Percentiles rank a stretch among this genome's conserved stretches.
Evolutionary conservation across 2,888 invertebrate species (phyloP).

Genomic region (Sepioteuthis lessoniana): DNA sequence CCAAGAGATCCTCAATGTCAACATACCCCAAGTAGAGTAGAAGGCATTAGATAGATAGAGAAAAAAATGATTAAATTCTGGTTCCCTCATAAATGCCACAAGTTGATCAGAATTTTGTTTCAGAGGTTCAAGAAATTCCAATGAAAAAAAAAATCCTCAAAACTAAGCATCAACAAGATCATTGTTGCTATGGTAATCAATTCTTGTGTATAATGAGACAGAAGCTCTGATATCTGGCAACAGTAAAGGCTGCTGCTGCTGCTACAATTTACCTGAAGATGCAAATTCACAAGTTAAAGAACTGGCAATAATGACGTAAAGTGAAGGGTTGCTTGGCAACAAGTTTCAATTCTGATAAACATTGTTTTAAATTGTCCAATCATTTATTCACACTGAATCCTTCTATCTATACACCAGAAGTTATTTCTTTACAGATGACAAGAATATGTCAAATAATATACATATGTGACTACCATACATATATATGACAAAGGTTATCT

Average conservation of each 20-base stretch:
- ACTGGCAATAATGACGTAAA: neutral
- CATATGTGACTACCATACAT: too few species aligned
- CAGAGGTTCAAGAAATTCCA: neutral
- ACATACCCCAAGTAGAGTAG: too few species aligned
- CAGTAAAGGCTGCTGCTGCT: neutral
- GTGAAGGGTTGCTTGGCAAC: neutral
- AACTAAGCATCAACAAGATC: neutral
- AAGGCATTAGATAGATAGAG: neutral
- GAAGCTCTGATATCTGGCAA: neutral
- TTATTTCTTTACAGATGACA: neutral
- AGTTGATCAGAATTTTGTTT: neutral
- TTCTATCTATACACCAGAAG: neutral
- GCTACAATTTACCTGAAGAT: neutral
- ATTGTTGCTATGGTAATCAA: neutral
- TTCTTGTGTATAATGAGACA: neutral
- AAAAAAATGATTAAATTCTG: neutral
- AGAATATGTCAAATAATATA: too few species aligned
- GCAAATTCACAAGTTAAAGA: neutral
- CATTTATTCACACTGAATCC: neutral
- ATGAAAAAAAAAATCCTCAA: neutral
- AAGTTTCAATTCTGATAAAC: conserved; percentile 18
- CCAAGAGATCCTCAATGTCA: too few species aligned
- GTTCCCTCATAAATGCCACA: neutral
- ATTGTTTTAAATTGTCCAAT: neutral
- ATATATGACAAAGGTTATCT: too few species aligned